Base-by-base conservation (phyloP, 2,888 invertebrate genomes). In the Drosophila ezoana region DNA sequence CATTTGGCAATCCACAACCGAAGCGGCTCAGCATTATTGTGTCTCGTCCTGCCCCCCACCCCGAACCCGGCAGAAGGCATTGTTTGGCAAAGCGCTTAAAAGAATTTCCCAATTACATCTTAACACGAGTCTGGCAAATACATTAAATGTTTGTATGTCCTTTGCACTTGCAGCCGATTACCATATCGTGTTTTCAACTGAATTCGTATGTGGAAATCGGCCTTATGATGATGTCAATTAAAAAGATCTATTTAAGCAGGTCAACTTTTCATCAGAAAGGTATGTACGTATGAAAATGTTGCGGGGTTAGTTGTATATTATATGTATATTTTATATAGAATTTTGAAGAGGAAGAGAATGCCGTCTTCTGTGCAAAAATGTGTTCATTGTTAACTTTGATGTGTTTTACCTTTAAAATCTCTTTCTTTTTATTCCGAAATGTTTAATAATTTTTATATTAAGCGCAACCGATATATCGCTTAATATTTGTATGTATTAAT, bases 81-180 rank as follows among this genome's bases (percentile, higher is more conserved):
- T 90, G 83, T 86, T 85, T 87, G 80, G 60, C 65, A 40, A 48
- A 72, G 59, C 76, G 76, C 79, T 78, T 72, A 76, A 74, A 76
- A 66, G 87, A 76, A 79, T 85, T 89, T 79, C 53, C 63, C 77
- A 79, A 81, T 81, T 89, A 89, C 79, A 80, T 20, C 59, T 47
- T 41, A 59, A 75, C 58, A 49, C 57, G 44, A 57, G 56, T 45
- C 45, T 14, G 18, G 43, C 57, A 68, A 68, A 58, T 40, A 52
- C 76, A 61, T 71, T 76, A 65, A 76, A 72, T 72, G 62, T 67
- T 47, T 16, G 35, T 13, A 18, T 41, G 11, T 16, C 18, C n/a
- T 69, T 64, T 76, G 56, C 65, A 65, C 61, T 71, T 71, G 62
- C 71, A 54, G 47, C 59, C 68, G 75, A 58, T 81, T 64, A 67